Base-by-base conservation (phyloP, 2,888 invertebrate genomes). In the Zhuqinia jingwanae region DNA sequence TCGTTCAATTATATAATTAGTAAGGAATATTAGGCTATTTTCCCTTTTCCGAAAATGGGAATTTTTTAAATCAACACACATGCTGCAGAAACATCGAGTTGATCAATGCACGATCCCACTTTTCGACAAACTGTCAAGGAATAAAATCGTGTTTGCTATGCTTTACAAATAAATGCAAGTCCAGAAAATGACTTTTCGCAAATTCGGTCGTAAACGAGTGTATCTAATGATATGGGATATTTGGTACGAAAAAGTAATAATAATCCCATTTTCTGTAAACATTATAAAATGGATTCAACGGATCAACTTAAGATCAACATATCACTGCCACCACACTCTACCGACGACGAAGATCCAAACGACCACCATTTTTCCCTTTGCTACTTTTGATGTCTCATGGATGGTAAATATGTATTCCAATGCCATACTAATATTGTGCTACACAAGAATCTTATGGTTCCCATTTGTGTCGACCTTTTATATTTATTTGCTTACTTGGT, bases 221-320 rank as follows among this genome's bases (percentile, higher is more conserved):
- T 73, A 76, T 76, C 56, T 73, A 36, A 56, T n/a, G 73, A 17
- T 25, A 73, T 42, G 58, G 13, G 76, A 58, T 78, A 47, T 47
- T 63, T 63, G 63, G 27, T 17, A 20, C 58, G n/a, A 58, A 45
- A 58, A 45, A 73, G 73, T 30, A 70, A 68, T 20, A 47, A 36
- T 75, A 73, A 82, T 82, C 82, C 82, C 75, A 36, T 75, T 75
- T 83, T 83, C 36, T 76, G 83, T 63, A 83, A 83, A 83, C 76
- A 83, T 83, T 76, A 76, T 83, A 83, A 83, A 83, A 76, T 76
- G 56, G 63, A 63, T 75, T 73, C 60, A 76, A 65, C 65, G 65
- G 83, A 83, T 83, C 63, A 76, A 83, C 25, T 47, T n/a, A 60
- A 76, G 76, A 83, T 83, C 76, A 76, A 75, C 68, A 80, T 63